A percentile compares a stretch with the other conserved stretches of the same genome.
Conservation (phyloP, 2,797 vertebrate genomes). For the Tachyglossus aculeatus region DNA sequence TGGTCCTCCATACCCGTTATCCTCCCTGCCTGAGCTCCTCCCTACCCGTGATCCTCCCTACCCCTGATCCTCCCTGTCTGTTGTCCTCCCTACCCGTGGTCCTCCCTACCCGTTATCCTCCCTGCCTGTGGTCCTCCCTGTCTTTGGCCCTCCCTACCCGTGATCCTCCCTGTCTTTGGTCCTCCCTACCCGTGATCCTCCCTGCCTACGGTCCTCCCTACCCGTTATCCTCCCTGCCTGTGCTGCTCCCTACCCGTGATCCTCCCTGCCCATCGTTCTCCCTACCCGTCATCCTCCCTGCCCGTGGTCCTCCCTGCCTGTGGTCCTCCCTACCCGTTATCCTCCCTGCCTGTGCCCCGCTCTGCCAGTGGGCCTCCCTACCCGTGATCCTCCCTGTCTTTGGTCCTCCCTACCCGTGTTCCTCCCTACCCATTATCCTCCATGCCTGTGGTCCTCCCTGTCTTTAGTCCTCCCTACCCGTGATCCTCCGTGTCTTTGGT, state of each 20-base stretch:
- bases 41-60: neutral
- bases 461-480: too few relatives aligned
- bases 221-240: neutral
- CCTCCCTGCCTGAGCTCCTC: neutral
- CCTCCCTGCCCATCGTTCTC: neutral
- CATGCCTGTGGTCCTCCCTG: too few relatives aligned
- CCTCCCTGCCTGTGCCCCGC: neutral
- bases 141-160: too few relatives aligned
- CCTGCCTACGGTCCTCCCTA: too few relatives aligned
- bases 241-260: too few relatives aligned
- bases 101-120: too few relatives aligned
- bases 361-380: neutral
- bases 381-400: fast-evolving
- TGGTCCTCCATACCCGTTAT: neutral
- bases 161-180: too few relatives aligned
- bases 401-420: fast-evolving
- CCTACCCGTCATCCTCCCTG: neutral
- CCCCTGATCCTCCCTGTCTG: neutral
- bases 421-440: fast-evolving
- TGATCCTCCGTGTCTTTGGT: neutral
- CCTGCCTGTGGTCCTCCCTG: fast-evolving
- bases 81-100: fast-evolving
- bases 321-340: neutral
- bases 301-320: neutral
- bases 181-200: neutral